Evolutionary conservation across 2,888 invertebrate genomes (phyloP).

Genomic region (Agrochola lychnidis): DNA sequence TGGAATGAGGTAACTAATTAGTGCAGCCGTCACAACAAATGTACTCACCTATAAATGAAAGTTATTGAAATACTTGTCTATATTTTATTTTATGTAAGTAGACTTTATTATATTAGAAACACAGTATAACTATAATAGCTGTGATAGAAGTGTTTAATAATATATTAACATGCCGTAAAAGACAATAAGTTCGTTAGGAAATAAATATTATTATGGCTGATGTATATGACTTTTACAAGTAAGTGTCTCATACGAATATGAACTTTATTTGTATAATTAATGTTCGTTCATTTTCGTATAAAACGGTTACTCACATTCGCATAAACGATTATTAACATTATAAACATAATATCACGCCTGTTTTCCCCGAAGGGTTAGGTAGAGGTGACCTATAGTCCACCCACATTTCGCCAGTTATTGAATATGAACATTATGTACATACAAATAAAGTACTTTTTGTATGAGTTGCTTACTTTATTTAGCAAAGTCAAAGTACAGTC

Average conservation of each 20-base stretch:
- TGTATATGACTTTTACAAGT: neutral
- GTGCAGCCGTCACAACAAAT: slow-evolving; percentile 5
- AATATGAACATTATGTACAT: neutral
- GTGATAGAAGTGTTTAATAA: slow-evolving; percentile 23
- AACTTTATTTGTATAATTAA: neutral
- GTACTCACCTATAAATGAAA: neutral
- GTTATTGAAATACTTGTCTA: neutral
- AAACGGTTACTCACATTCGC: neutral
- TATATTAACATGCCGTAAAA: slow-evolving; percentile 25
- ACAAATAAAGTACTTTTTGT: no score
- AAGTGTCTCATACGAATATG: neutral
- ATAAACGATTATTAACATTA: neutral
- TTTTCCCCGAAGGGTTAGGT: neutral
- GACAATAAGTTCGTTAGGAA: slow-evolving; percentile 50
- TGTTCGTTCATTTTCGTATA: neutral
- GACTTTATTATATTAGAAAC: slow-evolving; percentile 16
- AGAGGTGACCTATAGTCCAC: neutral
- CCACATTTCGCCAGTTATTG: neutral
- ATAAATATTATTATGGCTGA: slow-evolving; percentile 12
- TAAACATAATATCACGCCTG: neutral
- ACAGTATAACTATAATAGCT: slow-evolving; percentile 26
- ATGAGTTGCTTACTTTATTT: neutral
- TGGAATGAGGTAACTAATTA: slow-evolving; percentile 7
- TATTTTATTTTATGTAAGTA: slow-evolving; percentile 5
- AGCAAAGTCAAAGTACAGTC: neutral